Percentiles rank a stretch among this genome's conserved stretches.
phyloP scores from a whole-genome alignment of 2,113 vertebrate species.

The Porphyrio hochstetteri region DNA sequence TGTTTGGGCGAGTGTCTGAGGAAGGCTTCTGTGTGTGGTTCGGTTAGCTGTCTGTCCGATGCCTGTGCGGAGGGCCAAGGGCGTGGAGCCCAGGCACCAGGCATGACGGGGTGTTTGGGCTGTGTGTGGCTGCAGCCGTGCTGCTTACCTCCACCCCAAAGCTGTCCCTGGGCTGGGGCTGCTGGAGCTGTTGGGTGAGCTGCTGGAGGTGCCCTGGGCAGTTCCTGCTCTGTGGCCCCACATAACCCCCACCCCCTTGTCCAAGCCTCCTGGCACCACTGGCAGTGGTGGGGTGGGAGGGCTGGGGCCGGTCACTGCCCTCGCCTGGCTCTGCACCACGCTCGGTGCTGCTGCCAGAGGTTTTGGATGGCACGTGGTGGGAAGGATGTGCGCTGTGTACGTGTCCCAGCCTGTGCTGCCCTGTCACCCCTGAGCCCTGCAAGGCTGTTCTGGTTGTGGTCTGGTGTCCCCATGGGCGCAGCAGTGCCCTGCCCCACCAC shows the following conservation, averaged over 20 bases:
- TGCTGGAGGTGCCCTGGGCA: neutral
- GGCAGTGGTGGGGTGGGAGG: neutral
- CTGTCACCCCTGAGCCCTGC: neutral
- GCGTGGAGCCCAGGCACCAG: neutral
- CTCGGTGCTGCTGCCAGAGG: neutral
- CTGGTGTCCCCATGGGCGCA: neutral
- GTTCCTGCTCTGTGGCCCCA: neutral
- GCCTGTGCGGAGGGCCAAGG: too few species aligned
- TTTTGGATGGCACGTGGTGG: fast-evolving
- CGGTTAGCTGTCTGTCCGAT: too few species aligned
- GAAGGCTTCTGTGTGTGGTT: neutral
- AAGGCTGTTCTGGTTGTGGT: neutral
- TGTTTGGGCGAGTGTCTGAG: neutral
- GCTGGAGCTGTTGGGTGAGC: neutral
- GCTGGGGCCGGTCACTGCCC: neutral
- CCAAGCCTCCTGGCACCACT: fast-evolving
- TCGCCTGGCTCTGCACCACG: fast-evolving
- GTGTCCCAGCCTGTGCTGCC: neutral
- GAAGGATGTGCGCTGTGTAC: neutral
- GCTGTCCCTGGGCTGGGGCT: neutral
- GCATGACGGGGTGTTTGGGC: too few species aligned
- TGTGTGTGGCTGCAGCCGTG: neutral
- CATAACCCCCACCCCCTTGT: neutral
- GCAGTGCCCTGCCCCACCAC: neutral
- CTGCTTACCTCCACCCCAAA: neutral